Evolutionary conservation across 1,140 invertebrate genomes (phyloP).

Genomic region (Drosophila nebulosa): DNA sequence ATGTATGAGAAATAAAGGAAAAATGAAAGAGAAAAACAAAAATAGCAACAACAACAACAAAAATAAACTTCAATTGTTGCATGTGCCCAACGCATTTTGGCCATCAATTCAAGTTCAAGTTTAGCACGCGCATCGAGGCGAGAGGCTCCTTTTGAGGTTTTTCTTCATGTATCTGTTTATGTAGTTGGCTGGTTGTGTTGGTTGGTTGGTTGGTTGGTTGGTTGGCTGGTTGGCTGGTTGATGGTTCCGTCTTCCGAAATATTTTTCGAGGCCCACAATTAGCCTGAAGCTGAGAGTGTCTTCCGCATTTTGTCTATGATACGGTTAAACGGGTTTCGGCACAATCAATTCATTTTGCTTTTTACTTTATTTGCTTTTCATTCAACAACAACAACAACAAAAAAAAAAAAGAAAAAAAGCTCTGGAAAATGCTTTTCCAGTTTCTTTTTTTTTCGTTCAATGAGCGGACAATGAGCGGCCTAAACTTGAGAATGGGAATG

Average conservation of each 20-base stretch:
- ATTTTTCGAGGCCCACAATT: conserved; percentile 39
- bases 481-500: no score
- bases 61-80: conserved; percentile 30
- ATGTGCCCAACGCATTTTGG: conserved; percentile 27
- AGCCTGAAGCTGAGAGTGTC: conserved; percentile 28
- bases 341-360: conserved; percentile 9
- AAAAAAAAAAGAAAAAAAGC: neutral
- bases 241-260: conserved; percentile 69
- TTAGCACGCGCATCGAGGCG: conserved; percentile 23
- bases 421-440: conserved; percentile 16
- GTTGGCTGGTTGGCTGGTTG: no score
- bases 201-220: no score
- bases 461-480: neutral
- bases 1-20: neutral
- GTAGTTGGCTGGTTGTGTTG: no score
- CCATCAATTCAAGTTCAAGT: conserved; percentile 69
- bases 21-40: no score
- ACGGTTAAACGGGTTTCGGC: conserved; percentile 55
- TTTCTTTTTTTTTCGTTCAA: neutral
- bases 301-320: conserved; percentile 62
- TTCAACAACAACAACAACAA: neutral
- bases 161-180: neutral
- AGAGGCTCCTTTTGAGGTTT: neutral
- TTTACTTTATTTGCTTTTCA: neutral
- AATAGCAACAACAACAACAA: no score